These are phyloP conservation scores for Drosophila guanche DNA, from an alignment of 1,140 invertebrate genomes.

Conservation along the genomic window DNA sequence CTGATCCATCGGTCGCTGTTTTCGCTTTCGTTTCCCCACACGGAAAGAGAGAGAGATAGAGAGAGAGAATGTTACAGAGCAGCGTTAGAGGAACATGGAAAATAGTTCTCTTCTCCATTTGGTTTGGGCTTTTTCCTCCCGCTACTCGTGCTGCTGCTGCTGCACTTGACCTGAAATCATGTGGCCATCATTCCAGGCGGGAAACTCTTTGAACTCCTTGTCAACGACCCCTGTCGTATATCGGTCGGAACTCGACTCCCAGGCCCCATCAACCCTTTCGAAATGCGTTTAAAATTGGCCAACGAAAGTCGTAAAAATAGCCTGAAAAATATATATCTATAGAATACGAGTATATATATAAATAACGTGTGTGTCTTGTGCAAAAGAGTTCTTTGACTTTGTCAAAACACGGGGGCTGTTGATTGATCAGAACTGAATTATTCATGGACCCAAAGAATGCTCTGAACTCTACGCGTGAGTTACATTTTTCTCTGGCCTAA, in stretches of 20 bases:
- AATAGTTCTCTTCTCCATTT: slow-evolving; percentile 25
- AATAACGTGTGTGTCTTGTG: slow-evolving; percentile 16
- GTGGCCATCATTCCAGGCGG: slow-evolving; percentile 32
- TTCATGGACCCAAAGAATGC: not conserved
- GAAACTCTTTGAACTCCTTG: slow-evolving; percentile 37
- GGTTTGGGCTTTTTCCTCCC: slow-evolving; percentile 1
- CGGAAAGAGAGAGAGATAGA: slow-evolving; percentile 6
- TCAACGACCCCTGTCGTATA: slow-evolving; percentile 50
- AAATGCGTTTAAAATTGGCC: slow-evolving; percentile 51
- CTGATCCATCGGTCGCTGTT: slow-evolving; percentile 38
- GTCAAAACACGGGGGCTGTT: not conserved
- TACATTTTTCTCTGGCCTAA: too few relatives aligned
- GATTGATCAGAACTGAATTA: not conserved
- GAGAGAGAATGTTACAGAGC: slow-evolving; percentile 17
- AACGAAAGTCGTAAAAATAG: slow-evolving; percentile 41
- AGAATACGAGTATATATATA: slow-evolving; percentile 33
- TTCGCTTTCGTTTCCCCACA: slow-evolving; percentile 46
- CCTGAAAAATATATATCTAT: slow-evolving; percentile 25
- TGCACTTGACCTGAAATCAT: slow-evolving; percentile 62
- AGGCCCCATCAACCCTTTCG: slow-evolving; percentile 14
- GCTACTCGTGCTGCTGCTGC: slow-evolving; percentile 14
- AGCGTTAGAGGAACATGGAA: slow-evolving; percentile 5
- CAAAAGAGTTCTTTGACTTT: slow-evolving; percentile 51
- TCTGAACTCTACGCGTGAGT: too few relatives aligned
- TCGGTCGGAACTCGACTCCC: not conserved